Evolutionary conservation across 2,113 vertebrate genomes (phyloP).

Genomic region (Vidua macroura): DNA sequence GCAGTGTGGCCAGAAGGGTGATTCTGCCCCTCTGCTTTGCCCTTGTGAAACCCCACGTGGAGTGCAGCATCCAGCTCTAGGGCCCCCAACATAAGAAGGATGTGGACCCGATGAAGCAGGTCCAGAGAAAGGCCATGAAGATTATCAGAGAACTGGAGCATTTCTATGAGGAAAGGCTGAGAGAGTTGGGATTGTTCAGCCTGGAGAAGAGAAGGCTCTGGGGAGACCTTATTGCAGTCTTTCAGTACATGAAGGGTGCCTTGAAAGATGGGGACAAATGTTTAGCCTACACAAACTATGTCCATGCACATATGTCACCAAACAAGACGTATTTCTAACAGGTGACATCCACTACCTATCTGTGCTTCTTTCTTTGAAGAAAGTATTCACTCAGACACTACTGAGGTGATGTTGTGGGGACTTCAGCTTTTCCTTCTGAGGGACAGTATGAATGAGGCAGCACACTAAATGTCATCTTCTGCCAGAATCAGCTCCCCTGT

Average conservation of each 20-base stretch:
- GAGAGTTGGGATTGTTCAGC: too few species aligned
- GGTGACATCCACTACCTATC: too few species aligned
- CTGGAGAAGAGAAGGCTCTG: neutral
- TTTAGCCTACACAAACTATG: neutral
- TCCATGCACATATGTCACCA: fast-evolving
- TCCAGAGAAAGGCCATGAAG: neutral
- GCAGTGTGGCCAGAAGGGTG: fast-evolving
- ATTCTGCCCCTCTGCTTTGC: neutral
- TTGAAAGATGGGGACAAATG: neutral
- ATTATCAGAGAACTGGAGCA: neutral
- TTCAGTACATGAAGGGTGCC: neutral
- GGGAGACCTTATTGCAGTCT: neutral
- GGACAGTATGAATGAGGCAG: neutral
- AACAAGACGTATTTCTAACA: neutral
- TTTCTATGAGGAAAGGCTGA: neutral
- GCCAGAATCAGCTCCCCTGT: neutral
- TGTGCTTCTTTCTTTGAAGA: neutral
- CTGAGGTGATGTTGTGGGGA: neutral
- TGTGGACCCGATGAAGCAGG: fast-evolving
- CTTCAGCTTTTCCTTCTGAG: neutral
- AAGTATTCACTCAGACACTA: neutral
- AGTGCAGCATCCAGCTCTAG: neutral
- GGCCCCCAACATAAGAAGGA: neutral
- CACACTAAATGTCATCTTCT: neutral
- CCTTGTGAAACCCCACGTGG: neutral